Conservation (phyloP, 2,888 invertebrate genomes). For the Fragum whitleyi region DNA sequence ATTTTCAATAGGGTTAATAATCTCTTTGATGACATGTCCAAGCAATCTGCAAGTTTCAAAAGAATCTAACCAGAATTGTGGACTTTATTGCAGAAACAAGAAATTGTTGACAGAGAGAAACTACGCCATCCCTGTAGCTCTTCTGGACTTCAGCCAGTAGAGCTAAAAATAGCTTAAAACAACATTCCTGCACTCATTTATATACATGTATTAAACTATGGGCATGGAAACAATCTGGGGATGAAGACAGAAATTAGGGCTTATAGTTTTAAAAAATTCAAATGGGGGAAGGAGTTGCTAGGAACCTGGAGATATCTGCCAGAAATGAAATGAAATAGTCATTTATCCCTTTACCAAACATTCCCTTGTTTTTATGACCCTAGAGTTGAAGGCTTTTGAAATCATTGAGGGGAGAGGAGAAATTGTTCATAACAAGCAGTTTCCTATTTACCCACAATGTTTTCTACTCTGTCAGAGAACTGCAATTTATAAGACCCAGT, state of each 20-base stretch:
- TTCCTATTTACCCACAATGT: background rate
- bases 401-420: background rate
- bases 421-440: background rate
- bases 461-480: background rate
- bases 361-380: background rate
- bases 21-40: background rate
- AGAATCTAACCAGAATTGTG: conserved; percentile 5
- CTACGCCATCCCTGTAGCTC: too few species aligned
- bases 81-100: background rate
- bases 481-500: too few species aligned
- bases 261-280: too few species aligned
- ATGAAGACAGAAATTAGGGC: too few species aligned
- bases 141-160: too few species aligned
- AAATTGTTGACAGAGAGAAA: background rate
- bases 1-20: conserved; percentile 4
- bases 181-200: too few species aligned
- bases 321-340: too few species aligned
- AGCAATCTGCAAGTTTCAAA: conserved; percentile 7
- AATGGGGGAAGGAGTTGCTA: too few species aligned
- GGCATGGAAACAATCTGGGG: too few species aligned
- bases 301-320: too few species aligned
- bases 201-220: too few species aligned
- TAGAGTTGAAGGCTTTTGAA: background rate
- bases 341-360: background rate
- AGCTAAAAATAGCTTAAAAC: too few species aligned